Base-by-base conservation (phyloP, 2,888 invertebrate species). In the Sthenelais limicola region DNA sequence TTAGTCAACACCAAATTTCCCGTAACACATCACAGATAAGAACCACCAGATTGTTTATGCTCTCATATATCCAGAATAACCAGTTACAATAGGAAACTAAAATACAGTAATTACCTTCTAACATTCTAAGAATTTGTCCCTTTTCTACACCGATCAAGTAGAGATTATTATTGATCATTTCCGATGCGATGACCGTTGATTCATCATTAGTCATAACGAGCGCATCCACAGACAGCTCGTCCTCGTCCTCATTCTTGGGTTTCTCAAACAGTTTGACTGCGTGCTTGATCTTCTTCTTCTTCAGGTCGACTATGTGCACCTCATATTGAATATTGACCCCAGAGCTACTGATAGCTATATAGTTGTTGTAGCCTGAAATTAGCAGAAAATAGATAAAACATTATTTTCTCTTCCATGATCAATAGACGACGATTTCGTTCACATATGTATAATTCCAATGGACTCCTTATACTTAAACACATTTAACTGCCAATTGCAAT, bases 261-360 rank as follows among this genome's bases (percentile, higher is more conserved):
- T n/a, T 12, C 15, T 26, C 43, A 33, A 72, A 72, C 54, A 72
- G 38, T 1, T 33, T 24, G 21, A 67, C 67, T n/a, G 28, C 48
- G 1, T 76, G 66, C 1, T 72, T 68, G 43, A 79, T 78, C 33
- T 71, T 51, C 35, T 70, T 70, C 21, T 73, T 75, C 52, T 52
- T 70, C 18, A 78, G 32, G 62, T 78, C 78, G 0, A 78, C 35
- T 0, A 80, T 62, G 38, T 62, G 62, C 3, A 62, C 62, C 62
- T 62, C 62, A 24, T 62, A 24, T 24, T 62, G 62, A 1, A 62
- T 24, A 24, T 35, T 62, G 38, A 43, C 35, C 15, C 62, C 62
- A 7, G 24, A 9, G 24, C 24, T 62, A 2, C 24, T 62, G 38
- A 62, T 62, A 1, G 62, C 62, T 7, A 62, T 38, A 28, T 38